Evolutionary conservation across 2,113 vertebrate species (phyloP).

Genomic region (Carettochelys insculpta): DNA sequence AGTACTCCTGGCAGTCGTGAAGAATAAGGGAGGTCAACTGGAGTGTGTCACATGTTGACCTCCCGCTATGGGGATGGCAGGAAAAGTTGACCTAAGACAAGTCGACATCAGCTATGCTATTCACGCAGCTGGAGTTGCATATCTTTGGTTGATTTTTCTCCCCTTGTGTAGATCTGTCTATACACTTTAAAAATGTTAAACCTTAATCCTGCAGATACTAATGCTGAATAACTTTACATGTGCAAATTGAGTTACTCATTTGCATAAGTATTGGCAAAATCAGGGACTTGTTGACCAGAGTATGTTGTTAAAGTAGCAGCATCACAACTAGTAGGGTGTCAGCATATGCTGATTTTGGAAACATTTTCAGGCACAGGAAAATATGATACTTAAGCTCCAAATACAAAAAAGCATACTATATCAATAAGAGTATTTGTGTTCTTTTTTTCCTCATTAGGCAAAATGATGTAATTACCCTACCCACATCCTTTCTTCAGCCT

Average conservation of each 20-base stretch:
- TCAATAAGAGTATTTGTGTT: neutral
- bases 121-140: too few species aligned
- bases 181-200: neutral
- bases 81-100: too few species aligned
- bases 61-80: too few species aligned
- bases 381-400: neutral
- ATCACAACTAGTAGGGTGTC: neutral
- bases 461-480: conserved; percentile 5
- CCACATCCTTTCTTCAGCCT: conserved; percentile 48
- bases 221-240: neutral
- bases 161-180: too few species aligned
- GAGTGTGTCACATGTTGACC: too few species aligned
- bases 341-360: neutral
- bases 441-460: conserved; percentile 3
- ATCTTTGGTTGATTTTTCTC: too few species aligned
- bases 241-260: neutral
- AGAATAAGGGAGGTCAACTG: too few species aligned
- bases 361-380: neutral
- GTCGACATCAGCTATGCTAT: too few species aligned
- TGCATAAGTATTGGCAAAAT: neutral
- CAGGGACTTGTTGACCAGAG: neutral
- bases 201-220: neutral
- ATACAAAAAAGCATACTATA: neutral
- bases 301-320: neutral
- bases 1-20: too few species aligned